Base-by-base conservation (phyloP, 1,140 invertebrate species). In the Amyelois transitella region DNA sequence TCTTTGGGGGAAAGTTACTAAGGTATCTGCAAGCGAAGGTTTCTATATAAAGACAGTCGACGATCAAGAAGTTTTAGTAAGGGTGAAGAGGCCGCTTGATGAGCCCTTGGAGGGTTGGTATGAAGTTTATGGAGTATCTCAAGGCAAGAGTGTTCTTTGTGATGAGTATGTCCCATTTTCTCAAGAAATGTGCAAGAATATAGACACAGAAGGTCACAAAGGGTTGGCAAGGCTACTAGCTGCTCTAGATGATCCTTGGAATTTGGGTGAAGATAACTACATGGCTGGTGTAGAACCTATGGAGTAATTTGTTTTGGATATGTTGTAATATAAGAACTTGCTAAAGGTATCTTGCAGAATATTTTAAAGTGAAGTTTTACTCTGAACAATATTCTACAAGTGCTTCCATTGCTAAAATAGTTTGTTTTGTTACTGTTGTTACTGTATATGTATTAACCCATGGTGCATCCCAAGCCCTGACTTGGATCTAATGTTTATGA, bases 231-330 rank as follows among this genome's bases (percentile, higher is more conserved):
- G 77, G 49, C 57, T 89, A 14, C 53, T 89, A 19, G 55, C 60
- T 18, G 86, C 84, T 3, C 55, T 89, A 0, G 85, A 89, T 68
- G 83, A 89, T 51, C 88, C 85, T 0, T 89, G 86, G 85, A 86
- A 89, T 51, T 71, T 89, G 43, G 88, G 87, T 22, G 82, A 85
- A 14, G 60, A 72, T 22, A 55, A 57, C 18, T 54, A 53, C 51
- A 67, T 86, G 58, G 58, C 63, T 58, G 81, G 81, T 54, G 70
- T 85, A n/a, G 64, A 58, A 52, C 69, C 72, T 2, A 84, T 85
- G 78, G 72, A 81, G 32, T 75, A 67, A 69, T 50, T 6, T 18
- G 18, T 22, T 32, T 44, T n/a, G n/a, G n/a, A n/a, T n/a, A n/a
- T n/a, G n/a, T n/a, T n/a, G n/a, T n/a, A n/a, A n/a, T n/a, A n/a